phyloP scores from a whole-genome alignment of 2,113 vertebrate species.

The Turnix velox region DNA sequence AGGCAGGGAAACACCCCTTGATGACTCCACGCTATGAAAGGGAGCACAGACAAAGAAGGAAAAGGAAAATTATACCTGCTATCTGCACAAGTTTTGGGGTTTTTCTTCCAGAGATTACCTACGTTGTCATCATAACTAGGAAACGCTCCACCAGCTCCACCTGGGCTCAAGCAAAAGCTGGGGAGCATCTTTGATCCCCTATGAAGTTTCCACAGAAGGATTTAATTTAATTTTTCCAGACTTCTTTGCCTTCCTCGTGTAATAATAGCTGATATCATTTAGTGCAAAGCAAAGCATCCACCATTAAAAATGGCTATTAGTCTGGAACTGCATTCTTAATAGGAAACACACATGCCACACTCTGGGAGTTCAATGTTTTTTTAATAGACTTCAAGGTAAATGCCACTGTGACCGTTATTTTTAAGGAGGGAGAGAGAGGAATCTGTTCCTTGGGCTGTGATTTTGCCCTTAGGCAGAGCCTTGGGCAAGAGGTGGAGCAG shows the following conservation, averaged over 20 bases:
- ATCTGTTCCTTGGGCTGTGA: neutral
- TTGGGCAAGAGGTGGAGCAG: constrained; percentile 36
- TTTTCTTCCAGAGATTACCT: neutral
- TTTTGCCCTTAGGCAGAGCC: constrained; percentile 50
- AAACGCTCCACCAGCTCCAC: neutral
- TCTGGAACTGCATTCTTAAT: constrained; percentile 56
- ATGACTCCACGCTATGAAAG: fast-evolving
- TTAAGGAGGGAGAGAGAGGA: neutral
- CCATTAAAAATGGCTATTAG: constrained; percentile 65
- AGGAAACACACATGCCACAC: constrained; percentile 51
- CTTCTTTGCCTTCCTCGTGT: constrained; percentile 23
- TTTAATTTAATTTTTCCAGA: constrained; percentile 47
- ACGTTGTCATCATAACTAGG: neutral
- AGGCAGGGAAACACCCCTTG: fast-evolving
- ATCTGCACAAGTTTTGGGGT: neutral
- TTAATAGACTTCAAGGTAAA: constrained; percentile 50
- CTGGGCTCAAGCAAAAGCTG: neutral
- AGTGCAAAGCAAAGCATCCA: constrained; percentile 25
- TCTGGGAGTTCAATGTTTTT: constrained; percentile 18
- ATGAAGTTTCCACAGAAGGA: constrained; percentile 33
- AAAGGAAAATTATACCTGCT: neutral
- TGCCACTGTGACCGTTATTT: constrained; percentile 26
- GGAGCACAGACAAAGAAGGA: neutral
- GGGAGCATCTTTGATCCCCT: constrained; percentile 10
- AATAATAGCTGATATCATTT: constrained; percentile 38